Percentiles rank a stretch among this genome's conserved stretches.
Conservation (phyloP, 2,888 invertebrate species). For the Idaea biselata region DNA sequence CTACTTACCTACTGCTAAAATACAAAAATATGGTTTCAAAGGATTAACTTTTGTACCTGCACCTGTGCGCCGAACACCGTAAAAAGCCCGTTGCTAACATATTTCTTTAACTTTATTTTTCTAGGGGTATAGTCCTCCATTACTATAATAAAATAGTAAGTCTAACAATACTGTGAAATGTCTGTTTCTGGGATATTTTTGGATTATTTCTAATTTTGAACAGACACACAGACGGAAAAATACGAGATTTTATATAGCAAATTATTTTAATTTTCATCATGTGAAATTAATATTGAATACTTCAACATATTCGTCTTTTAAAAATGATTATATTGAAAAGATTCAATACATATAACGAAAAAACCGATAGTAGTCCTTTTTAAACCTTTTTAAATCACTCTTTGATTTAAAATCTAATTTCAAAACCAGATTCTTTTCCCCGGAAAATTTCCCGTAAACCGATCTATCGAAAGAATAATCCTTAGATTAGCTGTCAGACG, state of each 20-base stretch:
- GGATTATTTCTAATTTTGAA: no score
- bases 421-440: neutral
- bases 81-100: neutral
- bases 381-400: neutral
- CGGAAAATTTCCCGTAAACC: slow-evolving; percentile 27
- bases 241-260: no score
- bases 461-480: slow-evolving; percentile 55
- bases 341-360: no score
- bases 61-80: neutral
- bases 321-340: no score
- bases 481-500: slow-evolving; percentile 56
- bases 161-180: neutral
- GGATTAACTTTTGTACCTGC: neutral
- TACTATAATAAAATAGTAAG: neutral
- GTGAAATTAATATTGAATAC: no score
- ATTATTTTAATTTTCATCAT: no score
- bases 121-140: neutral
- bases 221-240: no score
- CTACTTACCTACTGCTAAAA: neutral
- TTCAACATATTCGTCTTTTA: no score
- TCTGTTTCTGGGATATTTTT: neutral
- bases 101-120: neutral
- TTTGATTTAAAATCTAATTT: neutral
- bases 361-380: neutral
- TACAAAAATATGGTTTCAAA: neutral